Evolutionary conservation across 2,113 vertebrate genomes (phyloP).

Genomic region (Copsychus sechellarum): DNA sequence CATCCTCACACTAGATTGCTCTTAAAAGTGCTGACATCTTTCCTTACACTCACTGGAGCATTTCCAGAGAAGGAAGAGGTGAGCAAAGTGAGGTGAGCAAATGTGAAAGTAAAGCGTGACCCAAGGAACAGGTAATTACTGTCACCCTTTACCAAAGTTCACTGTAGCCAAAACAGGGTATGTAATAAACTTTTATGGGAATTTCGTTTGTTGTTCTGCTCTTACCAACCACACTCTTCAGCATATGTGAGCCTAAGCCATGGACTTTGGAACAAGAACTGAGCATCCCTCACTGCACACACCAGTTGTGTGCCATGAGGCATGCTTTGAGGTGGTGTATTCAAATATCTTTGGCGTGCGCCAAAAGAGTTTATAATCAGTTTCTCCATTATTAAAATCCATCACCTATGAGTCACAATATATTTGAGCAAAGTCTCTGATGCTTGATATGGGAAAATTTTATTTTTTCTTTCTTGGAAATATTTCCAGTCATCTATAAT

Average conservation of each 20-base stretch:
- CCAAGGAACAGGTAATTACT: not conserved
- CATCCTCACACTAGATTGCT: not conserved
- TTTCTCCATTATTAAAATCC: not conserved
- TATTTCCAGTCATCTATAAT: not conserved
- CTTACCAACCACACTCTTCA: accelerated
- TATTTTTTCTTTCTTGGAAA: not conserved
- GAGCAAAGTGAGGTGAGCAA: not conserved
- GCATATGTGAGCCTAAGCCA: not conserved
- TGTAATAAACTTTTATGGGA: not conserved
- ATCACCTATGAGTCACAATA: not conserved
- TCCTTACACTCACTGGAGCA: not conserved
- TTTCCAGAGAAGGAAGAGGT: not conserved
- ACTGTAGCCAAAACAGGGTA: not conserved
- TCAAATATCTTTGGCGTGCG: not conserved
- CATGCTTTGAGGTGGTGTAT: not conserved
- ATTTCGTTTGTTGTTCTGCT: not conserved
- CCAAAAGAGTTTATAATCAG: not conserved
- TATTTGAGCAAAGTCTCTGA: not conserved
- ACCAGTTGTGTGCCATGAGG: not conserved
- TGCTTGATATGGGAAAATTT: not conserved
- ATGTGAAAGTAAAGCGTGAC: not conserved
- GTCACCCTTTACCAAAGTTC: not conserved
- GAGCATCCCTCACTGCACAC: not conserved
- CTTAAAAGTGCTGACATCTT: not conserved
- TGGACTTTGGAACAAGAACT: not conserved